Conservation (phyloP, 2,797 vertebrate genomes). For the Melanotaenia maccullochi region DNA sequence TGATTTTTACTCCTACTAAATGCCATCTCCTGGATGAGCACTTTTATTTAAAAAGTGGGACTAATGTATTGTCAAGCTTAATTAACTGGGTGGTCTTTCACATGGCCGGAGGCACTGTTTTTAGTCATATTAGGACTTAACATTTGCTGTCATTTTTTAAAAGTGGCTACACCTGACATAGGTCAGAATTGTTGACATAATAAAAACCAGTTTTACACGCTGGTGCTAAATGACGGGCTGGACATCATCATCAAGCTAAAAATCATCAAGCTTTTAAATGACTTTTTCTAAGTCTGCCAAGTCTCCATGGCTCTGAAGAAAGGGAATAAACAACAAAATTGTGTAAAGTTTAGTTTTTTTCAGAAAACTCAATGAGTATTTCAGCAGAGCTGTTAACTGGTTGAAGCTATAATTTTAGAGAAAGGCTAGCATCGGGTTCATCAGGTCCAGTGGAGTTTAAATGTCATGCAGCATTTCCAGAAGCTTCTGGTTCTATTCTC, state of each 20-base stretch:
- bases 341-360: too few species aligned
- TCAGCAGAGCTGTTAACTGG: too few species aligned
- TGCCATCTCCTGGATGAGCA: constrained; percentile 14
- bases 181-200: constrained; percentile 36
- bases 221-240: constrained; percentile 11
- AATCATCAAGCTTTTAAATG: too few species aligned
- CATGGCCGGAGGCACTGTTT: constrained; percentile 10
- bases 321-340: background rate
- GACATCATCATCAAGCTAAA: constrained; percentile 9
- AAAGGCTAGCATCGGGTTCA: too few species aligned
- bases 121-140: constrained; percentile 26
- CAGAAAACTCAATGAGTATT: too few species aligned
- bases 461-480: background rate
- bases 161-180: constrained; percentile 30
- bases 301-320: background rate
- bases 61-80: constrained; percentile 30
- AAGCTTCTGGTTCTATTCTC: background rate
- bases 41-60: constrained; percentile 24
- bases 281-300: background rate
- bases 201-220: background rate
- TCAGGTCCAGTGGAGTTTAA: too few species aligned
- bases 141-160: constrained; percentile 32
- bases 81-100: constrained; percentile 22
- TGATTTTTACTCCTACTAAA: constrained; percentile 35
- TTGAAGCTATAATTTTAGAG: too few species aligned